Percentiles rank a stretch among this genome's conserved stretches.
phyloP scores from a whole-genome alignment of 1,140 invertebrate genomes.

The Macrocentrus cingulum region DNA sequence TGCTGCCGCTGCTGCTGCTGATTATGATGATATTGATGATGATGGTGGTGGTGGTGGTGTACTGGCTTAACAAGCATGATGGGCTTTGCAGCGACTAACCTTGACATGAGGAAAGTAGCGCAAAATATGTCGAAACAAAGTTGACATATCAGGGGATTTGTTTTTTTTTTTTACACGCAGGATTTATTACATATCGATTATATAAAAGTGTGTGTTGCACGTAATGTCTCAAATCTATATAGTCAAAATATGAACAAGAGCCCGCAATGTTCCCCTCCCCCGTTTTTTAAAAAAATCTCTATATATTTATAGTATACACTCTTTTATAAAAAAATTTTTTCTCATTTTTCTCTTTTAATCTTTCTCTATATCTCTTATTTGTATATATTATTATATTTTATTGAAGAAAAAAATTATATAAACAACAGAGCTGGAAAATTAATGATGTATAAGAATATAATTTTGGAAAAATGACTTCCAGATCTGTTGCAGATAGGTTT shows the following conservation, averaged over 20 bases:
- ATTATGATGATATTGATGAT: conserved; percentile 24
- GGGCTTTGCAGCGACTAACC: conserved; percentile 59
- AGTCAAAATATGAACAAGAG: conserved; percentile 9
- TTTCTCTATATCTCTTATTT: no score
- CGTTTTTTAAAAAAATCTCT: conserved; percentile 14
- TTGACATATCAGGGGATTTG: conserved; percentile 12
- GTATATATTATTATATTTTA: no score
- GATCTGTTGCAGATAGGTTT: no score
- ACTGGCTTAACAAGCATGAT: conserved; percentile 57
- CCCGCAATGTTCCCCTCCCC: conserved; percentile 22
- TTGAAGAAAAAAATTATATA: no score
- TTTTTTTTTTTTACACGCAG: no score
- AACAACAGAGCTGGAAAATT: no score
- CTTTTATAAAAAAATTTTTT: not conserved
- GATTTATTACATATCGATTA: not conserved
- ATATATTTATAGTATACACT: not conserved
- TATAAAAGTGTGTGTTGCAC: conserved; percentile 30
- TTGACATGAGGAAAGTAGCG: conserved; percentile 32
- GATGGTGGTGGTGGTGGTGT: conserved; percentile 36
- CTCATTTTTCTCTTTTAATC: not conserved
- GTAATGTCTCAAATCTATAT: conserved; percentile 40
- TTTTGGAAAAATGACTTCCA: no score
- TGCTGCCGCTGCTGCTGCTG: no score
- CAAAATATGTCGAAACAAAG: conserved; percentile 28
- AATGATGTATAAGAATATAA: no score